Evolutionary conservation across 2,888 invertebrate genomes (phyloP).

Genomic region (Thera britannica): DNA sequence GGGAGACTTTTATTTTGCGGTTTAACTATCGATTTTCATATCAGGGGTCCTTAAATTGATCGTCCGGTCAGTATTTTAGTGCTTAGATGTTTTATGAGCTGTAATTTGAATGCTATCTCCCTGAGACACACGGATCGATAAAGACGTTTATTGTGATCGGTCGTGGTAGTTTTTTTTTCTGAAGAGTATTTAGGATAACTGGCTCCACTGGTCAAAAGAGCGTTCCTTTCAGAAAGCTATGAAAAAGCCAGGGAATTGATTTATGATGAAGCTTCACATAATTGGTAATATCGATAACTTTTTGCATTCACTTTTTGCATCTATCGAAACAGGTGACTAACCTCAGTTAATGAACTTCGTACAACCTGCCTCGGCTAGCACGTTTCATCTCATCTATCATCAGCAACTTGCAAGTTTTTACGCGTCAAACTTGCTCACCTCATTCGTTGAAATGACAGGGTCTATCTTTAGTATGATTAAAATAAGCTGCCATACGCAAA

Average conservation of each 20-base stretch:
- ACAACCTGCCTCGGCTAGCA: constrained; percentile 37
- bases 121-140: too few species aligned
- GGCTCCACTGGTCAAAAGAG: too few species aligned
- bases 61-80: constrained; percentile 18
- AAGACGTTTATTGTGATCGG: too few species aligned
- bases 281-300: constrained; percentile 17
- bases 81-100: constrained; percentile 17
- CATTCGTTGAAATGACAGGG: constrained; percentile 45
- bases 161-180: too few species aligned
- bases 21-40: constrained; percentile 38
- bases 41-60: constrained; percentile 31
- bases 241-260: background rate
- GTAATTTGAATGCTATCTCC: constrained; percentile 8
- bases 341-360: constrained; percentile 50
- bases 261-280: constrained; percentile 9
- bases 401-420: constrained; percentile 55
- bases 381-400: constrained; percentile 56
- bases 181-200: too few species aligned
- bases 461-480: constrained; percentile 16
- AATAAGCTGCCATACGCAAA: too few species aligned
- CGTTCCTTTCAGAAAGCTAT: too few species aligned
- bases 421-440: constrained; percentile 45
- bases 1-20: constrained; percentile 43
- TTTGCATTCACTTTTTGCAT: constrained; percentile 33
- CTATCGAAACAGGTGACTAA: constrained; percentile 44